These are phyloP conservation scores for Erebia epiphron DNA, from an alignment of 2,888 invertebrate genomes.

Conservation along the genomic window DNA sequence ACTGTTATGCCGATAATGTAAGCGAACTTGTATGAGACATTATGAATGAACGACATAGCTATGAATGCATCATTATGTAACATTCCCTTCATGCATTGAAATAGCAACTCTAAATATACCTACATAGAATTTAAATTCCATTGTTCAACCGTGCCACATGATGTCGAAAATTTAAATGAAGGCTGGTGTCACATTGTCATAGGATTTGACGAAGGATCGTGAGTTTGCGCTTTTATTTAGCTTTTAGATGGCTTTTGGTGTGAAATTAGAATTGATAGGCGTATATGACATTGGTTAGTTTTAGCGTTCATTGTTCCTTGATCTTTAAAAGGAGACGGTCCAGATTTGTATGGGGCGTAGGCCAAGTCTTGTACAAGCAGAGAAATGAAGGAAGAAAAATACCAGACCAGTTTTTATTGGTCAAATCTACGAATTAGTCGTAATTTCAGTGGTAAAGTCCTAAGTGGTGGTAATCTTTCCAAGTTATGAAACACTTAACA, in stretches of 20 bases:
- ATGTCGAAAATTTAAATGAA: conserved; percentile 14
- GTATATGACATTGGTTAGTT: background rate
- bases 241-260: background rate
- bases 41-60: conserved; percentile 8
- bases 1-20: background rate
- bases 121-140: background rate
- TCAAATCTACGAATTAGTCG: too few relatives aligned
- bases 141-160: background rate
- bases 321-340: background rate
- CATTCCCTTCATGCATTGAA: background rate
- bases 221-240: conserved; percentile 8
- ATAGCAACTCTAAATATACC: background rate
- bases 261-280: conserved; percentile 9
- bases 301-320: background rate
- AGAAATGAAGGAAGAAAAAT: too few relatives aligned
- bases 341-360: too few relatives aligned
- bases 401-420: too few relatives aligned
- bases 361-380: too few relatives aligned
- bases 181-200: conserved; percentile 22
- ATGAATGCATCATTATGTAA: conserved; percentile 14
- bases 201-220: conserved; percentile 15
- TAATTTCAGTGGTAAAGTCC: too few relatives aligned
- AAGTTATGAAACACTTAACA: too few relatives aligned
- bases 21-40: background rate
- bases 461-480: too few relatives aligned